Evolutionary conservation across 2,797 vertebrate genomes (phyloP).

Genomic region (Pseudocheirus occidentalis): DNA sequence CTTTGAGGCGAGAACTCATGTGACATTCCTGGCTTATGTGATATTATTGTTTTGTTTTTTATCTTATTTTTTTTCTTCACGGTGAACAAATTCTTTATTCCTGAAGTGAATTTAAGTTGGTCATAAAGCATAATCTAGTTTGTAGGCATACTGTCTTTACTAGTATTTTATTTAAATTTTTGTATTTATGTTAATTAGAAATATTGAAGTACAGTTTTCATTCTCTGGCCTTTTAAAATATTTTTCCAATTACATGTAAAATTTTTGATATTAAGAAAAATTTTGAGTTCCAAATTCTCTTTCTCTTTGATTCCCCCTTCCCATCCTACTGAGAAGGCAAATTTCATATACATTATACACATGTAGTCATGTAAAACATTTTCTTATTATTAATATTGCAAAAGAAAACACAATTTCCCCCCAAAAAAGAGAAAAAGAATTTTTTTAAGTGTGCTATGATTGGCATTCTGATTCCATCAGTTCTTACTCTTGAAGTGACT

Average conservation of each 20-base stretch:
- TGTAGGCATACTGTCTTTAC: neutral
- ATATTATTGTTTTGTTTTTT: neutral
- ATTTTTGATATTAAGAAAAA: no score
- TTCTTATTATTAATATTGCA: neutral
- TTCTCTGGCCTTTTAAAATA: neutral
- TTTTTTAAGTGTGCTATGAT: no score
- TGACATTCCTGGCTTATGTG: neutral
- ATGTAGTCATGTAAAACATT: neutral
- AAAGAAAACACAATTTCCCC: neutral
- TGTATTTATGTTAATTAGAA: neutral
- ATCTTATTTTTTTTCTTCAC: neutral
- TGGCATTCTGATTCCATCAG: no score
- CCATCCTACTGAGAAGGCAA: no score
- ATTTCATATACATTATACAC: no score
- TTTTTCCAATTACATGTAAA: no score
- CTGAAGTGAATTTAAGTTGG: neutral
- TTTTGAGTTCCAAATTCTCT: no score
- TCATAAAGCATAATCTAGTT: neutral
- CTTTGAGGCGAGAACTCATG: neutral
- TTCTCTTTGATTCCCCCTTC: no score
- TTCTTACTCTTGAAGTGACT: no score
- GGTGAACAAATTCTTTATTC: neutral
- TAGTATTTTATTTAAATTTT: neutral
- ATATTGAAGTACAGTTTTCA: neutral
- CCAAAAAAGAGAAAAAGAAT: no score